Base-by-base conservation (phyloP, 1,140 invertebrate species). In the Proales similis region DNA sequence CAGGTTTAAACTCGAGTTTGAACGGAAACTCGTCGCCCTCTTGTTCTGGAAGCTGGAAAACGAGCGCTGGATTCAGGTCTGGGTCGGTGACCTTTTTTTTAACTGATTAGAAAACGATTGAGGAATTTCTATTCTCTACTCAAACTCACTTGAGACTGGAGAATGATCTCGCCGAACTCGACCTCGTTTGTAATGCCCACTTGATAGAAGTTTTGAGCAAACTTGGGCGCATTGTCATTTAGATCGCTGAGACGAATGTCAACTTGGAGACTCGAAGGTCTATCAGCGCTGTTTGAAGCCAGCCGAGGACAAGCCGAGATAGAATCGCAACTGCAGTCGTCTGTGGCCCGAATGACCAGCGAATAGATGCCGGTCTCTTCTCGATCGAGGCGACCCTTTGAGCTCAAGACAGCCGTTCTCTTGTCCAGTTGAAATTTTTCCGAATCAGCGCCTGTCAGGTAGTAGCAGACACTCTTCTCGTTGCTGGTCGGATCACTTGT, bases 151-250 rank as follows among this genome's bases (percentile, higher is more conserved):
- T 12, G 27, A 30, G 51, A 57, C 32, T 57, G 24, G 12, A 57
- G 51, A 20, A 57, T 57, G n/a, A 4, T 57, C 5, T 57, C 51
- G 5, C 51, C 51, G 30, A 57, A 57, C 39, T 57, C 51, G 22
- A 42, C 45, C 11, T 57, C 51, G 20, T 24, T 42, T 17, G 51
- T 57, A 12, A 57, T 57, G 12, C 51, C 51, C 29, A 57, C 29
- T 57, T 57, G 51, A 27, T 57, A 57, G 32, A 57, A 57, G 2
- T 57, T 57, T 42, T 26, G 27, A 24, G 27, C 36, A 42, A 57
- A 57, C 6, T 42, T 57, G 29, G 51, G 51, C 11, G 2, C 30
- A 11, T 57, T 57, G 19, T 57, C 51, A 26, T 57, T 57, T 22
- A 57, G 17, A 42, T 57, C 51, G 19, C 45, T 17, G 4, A 57